Conservation (phyloP, 2,888 invertebrate genomes). For the Drosophila rellima region DNA sequence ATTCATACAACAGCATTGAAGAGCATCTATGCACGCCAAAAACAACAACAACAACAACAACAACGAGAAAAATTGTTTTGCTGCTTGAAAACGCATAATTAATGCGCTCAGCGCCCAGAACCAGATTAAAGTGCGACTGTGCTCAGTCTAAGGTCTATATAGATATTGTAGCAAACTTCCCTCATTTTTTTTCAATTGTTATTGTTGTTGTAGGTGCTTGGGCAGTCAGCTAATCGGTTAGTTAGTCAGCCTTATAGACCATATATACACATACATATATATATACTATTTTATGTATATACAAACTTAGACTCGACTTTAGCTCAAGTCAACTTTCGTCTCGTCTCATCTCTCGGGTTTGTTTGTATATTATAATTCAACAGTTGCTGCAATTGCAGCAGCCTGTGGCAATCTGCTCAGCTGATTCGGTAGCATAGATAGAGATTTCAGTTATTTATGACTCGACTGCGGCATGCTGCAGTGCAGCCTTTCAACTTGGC, state of each 20-base stretch:
- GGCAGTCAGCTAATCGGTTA: conserved; percentile 49
- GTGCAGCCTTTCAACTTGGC: conserved; percentile 48
- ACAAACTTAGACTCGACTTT: neutral
- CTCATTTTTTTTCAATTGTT: neutral
- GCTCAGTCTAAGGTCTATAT: conserved; percentile 11
- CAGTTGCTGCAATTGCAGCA: conserved; percentile 17
- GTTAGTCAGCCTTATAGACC: conserved; percentile 42
- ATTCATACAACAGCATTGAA: conserved; percentile 44
- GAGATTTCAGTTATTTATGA: conserved; percentile 62
- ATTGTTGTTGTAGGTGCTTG: conserved; percentile 16
- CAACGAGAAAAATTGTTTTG: conserved; percentile 32
- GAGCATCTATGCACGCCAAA: conserved; percentile 45
- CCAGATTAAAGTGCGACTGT: conserved; percentile 69
- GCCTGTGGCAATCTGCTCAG: conserved; percentile 33
- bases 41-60: conserved; percentile 11
- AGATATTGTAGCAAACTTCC: neutral
- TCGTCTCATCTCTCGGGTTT: conserved; percentile 22
- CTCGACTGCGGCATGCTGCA: conserved; percentile 40
- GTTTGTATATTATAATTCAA: conserved; percentile 39
- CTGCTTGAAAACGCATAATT: conserved; percentile 78
- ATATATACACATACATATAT: no score
- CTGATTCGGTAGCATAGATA: conserved; percentile 62
- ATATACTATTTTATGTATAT: no score
- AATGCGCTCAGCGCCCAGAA: conserved; percentile 81
- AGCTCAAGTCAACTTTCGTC: neutral